These are phyloP conservation scores for Drosophila sp. DNA, from an alignment of 1,140 invertebrate genomes.

Conservation along the genomic window DNA sequence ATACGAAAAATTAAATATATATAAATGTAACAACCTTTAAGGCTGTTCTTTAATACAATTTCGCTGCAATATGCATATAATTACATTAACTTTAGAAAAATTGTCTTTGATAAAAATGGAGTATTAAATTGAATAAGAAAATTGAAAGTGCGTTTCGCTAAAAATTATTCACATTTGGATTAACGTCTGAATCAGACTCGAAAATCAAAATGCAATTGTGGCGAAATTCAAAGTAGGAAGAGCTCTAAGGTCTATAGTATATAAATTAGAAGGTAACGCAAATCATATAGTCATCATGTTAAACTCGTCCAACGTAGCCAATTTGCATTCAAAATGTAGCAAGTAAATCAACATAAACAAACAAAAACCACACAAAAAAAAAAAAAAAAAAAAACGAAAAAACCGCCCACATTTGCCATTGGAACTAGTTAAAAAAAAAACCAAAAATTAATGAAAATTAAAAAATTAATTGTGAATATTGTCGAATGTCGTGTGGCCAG, in stretches of 20 bases:
- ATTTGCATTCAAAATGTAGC: constrained; percentile 61
- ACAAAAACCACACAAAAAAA: constrained; percentile 1
- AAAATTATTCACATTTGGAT: no score
- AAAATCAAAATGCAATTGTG: no score
- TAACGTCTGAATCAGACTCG: no score
- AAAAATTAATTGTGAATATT: constrained; percentile 31
- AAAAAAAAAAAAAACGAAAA: no score
- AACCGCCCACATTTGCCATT: constrained; percentile 43
- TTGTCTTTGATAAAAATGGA: no score
- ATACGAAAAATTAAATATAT: not conserved
- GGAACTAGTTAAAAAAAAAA: constrained; percentile 29
- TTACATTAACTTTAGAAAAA: no score
- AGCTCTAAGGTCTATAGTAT: no score
- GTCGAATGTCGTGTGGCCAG: constrained; percentile 29
- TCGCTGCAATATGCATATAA: not conserved
- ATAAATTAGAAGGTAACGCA: not conserved
- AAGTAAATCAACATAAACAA: constrained; percentile 12
- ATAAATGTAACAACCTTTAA: not conserved
- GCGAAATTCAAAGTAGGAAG: not conserved
- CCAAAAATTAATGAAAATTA: constrained; percentile 1
- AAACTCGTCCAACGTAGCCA: constrained; percentile 55
- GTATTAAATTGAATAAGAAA: no score
- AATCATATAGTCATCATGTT: constrained; percentile 35
- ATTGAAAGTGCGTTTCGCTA: no score
- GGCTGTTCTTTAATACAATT: not conserved